Conservation (phyloP, 2,888 invertebrate species). For the Agrochola litura region DNA sequence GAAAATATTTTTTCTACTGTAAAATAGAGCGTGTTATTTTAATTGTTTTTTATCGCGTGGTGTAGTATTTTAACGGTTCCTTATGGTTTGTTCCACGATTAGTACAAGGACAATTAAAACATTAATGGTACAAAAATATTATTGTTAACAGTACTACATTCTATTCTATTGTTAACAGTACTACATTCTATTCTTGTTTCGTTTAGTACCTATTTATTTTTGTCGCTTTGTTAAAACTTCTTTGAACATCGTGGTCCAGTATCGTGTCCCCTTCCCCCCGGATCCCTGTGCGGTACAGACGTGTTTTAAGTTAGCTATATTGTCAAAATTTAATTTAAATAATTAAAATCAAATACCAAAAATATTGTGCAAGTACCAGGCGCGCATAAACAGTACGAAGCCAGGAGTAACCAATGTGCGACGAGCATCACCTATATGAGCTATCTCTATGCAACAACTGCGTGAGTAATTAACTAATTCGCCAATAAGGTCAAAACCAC, state of each 20-base stretch:
- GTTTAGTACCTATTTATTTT: background rate
- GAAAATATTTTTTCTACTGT: conserved; percentile 61
- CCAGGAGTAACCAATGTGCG: no score
- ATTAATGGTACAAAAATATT: conserved; percentile 22
- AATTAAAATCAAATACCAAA: no score
- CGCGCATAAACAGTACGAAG: no score
- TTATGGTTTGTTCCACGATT: conserved; percentile 32
- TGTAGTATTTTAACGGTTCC: conserved; percentile 35
- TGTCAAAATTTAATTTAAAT: no score
- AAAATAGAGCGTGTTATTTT: conserved; percentile 62
- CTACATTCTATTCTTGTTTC: conserved; percentile 1
- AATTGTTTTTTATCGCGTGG: conserved; percentile 38
- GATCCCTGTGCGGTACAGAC: no score
- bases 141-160: background rate
- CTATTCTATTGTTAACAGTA: conserved; percentile 9
- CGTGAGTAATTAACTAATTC: no score
- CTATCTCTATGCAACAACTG: no score
- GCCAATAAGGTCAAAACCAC: no score
- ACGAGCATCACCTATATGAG: no score
- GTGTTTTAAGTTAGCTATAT: no score
- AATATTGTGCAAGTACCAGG: no score
- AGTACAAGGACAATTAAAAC: conserved; percentile 48
- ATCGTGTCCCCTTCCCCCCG: no score
- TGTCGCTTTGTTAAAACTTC: background rate
- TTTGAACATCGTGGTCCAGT: background rate